A percentile compares a stretch with the other conserved stretches of the same genome.
Evolutionary conservation across 2,797 vertebrate genomes (phyloP).

Genomic region (Limnodromus scolopaceus): DNA sequence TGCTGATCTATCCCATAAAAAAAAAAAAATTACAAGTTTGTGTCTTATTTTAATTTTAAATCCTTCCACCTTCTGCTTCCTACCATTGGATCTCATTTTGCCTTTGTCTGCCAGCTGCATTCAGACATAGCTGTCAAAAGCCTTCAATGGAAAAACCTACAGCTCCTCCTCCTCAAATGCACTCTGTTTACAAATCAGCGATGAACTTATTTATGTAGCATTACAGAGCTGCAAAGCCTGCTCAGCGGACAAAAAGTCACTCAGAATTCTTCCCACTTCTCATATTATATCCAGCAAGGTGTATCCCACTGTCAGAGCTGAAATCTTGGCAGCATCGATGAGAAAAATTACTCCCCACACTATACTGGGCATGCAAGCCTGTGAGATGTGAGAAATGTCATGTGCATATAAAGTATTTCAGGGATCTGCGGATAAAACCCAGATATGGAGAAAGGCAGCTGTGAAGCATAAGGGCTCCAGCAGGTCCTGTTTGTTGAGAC

Average conservation of each 20-base stretch:
- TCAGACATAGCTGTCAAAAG: conserved; percentile 9
- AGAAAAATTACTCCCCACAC: conserved; percentile 27
- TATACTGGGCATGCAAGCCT: background rate
- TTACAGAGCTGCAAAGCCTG: background rate
- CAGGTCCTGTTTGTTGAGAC: background rate
- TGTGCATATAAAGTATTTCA: background rate
- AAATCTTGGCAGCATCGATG: background rate
- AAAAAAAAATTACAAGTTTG: background rate
- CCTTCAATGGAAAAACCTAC: conserved; percentile 15
- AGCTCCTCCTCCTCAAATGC: conserved; percentile 10
- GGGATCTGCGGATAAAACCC: background rate
- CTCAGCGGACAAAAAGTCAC: conserved; percentile 4
- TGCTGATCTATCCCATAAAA: background rate
- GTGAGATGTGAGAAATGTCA: background rate
- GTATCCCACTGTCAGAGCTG: conserved; percentile 35
- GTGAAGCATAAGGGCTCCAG: background rate
- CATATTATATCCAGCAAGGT: conserved; percentile 3
- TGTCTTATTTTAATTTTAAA: background rate
- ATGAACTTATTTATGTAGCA: background rate
- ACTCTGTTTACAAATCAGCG: conserved; percentile 41
- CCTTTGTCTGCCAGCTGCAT: background rate
- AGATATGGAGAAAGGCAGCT: background rate
- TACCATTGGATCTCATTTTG: background rate
- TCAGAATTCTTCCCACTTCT: background rate
- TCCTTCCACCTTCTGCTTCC: background rate